Base-by-base conservation (phyloP, 2,797 vertebrate species). In the Tamandua tetradactyla region DNA sequence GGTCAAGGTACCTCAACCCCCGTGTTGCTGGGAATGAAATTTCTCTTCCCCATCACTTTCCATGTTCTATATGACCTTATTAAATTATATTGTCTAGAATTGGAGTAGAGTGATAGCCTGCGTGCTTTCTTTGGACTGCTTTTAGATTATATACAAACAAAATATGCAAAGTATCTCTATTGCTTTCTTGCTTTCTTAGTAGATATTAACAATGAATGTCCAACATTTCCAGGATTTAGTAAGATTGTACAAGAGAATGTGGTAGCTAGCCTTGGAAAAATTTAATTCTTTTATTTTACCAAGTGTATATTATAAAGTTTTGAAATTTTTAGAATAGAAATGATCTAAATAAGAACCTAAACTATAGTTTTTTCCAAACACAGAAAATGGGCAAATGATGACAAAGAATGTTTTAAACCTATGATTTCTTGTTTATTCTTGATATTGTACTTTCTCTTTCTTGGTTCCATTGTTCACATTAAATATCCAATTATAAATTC, bases 401-500 rank as follows among this genome's bases (percentile, higher is more conserved):
- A 90, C 32, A 83, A 40, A 83, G 61, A 81, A 49, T 40, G 5
- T 72, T 94, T 95, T 88, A 95, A 82, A 49, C 27, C 20, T 78
- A 44, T 69, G 61, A 72, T 72, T 97, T 95, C 72, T 94, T 47
- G 62, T 91, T 88, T 83, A 71, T 93, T 95, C 83, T 62, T 93
- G 75, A 89, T 87, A 87, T 88, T 75, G n/a, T 84, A 85, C 52
- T 91, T 97, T 85, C 80, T 96, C 55, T 84, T 94, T 94, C 84
- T 87, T 84, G 17, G 72, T 91, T 97, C 82, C 62, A 82, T 94
- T 87, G 95, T 95, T 96, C 94, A 97, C 88, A 91, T 94, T 96
- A 96, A 96, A 94, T 97, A 93, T 92, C 82, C 35, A 86, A 72
- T 96, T 97, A 95, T 94, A 91, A 96, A 95, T 96, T 94, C 93